phyloP scores from a whole-genome alignment of 2,888 invertebrate genomes.

The Eupithecia insigniata region DNA sequence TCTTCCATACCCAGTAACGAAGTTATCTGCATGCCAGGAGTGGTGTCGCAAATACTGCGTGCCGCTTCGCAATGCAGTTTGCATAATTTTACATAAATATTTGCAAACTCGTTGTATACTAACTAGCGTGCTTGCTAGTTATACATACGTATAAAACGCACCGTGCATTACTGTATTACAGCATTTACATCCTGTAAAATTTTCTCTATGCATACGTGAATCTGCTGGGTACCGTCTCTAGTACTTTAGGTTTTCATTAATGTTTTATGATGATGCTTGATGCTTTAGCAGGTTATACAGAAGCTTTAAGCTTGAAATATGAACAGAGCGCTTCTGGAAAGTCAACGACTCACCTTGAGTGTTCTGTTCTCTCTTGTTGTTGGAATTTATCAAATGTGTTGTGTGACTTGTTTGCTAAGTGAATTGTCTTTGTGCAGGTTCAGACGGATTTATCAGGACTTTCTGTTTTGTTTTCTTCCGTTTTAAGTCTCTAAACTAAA shows the following conservation, averaged over 20 bases:
- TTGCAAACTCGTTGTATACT: constrained; percentile 24
- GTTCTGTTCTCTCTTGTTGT: constrained; percentile 6
- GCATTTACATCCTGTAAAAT: constrained; percentile 21
- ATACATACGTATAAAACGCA: constrained; percentile 60
- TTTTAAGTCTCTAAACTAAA: neutral
- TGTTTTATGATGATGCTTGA: constrained; percentile 2
- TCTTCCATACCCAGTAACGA: constrained; percentile 53
- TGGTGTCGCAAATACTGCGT: constrained; percentile 67
- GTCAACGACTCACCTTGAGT: constrained; percentile 7
- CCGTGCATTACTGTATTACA: constrained; percentile 40
- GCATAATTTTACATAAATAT: constrained; percentile 70
- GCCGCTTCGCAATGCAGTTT: constrained; percentile 63
- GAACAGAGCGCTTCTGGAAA: neutral
- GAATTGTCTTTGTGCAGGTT: neutral
- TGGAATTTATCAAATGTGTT: neutral
- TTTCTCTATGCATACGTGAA: constrained; percentile 25
- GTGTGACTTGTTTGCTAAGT: neutral
- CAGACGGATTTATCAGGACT: neutral
- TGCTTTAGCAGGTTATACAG: neutral
- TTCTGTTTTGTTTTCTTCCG: neutral
- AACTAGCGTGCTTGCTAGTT: constrained; percentile 53
- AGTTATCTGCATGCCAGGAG: constrained; percentile 64
- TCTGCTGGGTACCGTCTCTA: neutral
- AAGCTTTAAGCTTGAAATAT: constrained; percentile 14
- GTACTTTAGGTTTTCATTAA: constrained; percentile 17